Percentiles rank a stretch among this genome's conserved stretches.
phyloP scores from a whole-genome alignment of 1,140 invertebrate genomes.

The Choristoneura fumiferana region DNA sequence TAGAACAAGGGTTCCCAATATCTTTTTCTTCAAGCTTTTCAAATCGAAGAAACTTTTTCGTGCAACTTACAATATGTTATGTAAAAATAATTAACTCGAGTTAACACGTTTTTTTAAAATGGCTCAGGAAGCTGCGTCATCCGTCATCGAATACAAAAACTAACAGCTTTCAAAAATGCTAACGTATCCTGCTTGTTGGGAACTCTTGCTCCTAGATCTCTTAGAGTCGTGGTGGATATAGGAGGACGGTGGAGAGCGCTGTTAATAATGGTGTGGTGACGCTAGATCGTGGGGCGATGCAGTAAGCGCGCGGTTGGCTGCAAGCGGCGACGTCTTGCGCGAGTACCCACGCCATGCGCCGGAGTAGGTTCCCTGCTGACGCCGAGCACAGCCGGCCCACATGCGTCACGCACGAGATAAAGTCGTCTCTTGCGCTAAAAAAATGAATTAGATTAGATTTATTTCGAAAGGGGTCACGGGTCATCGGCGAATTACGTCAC shows the following conservation, averaged over 20 bases:
- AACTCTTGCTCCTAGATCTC: no score
- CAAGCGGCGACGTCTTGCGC: conserved; percentile 65
- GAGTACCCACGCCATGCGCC: conserved; percentile 64
- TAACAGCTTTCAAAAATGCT: no score
- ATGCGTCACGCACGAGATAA: conserved; percentile 52
- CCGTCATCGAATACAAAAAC: no score
- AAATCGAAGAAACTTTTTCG: no score
- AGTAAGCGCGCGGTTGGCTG: conserved; percentile 48
- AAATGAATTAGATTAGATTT: conserved; percentile 12
- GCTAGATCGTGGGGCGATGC: conserved; percentile 40
- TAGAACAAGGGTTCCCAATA: no score
- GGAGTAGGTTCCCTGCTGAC: conserved; percentile 43
- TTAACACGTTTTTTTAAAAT: no score
- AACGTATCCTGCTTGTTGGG: no score
- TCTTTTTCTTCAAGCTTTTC: no score
- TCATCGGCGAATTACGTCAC: background rate
- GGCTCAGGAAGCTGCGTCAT: no score
- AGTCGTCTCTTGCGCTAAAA: conserved; percentile 65
- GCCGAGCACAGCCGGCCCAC: conserved; percentile 53
- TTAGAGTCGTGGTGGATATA: conserved; percentile 50
- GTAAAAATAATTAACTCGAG: no score
- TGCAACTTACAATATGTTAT: no score
- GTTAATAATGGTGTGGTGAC: conserved; percentile 44
- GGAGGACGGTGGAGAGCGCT: conserved; percentile 36
- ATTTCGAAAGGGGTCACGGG: background rate